phyloP scores from a whole-genome alignment of 2,888 invertebrate genomes.

The Drosophila leonis region DNA sequence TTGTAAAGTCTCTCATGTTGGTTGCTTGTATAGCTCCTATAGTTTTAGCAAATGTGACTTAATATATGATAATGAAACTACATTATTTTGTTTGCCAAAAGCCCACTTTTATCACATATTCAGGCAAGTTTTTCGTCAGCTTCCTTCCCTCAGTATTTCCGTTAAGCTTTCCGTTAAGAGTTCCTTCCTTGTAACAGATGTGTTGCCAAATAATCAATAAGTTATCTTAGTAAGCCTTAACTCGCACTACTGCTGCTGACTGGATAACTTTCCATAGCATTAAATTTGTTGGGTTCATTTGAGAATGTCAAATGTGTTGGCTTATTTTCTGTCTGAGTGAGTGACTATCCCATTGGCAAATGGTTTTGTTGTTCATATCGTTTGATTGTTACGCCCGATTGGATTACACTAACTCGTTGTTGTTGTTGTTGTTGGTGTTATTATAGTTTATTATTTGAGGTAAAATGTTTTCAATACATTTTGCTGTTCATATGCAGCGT shows the following conservation, averaged over 20 bases:
- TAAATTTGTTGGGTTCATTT: slow-evolving; percentile 65
- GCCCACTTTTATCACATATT: slow-evolving; percentile 15
- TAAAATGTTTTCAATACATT: background rate
- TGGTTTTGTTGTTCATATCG: slow-evolving; percentile 56
- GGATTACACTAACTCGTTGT: slow-evolving; percentile 4
- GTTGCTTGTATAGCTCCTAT: slow-evolving; percentile 11
- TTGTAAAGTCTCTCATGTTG: background rate
- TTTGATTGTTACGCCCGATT: slow-evolving; percentile 37
- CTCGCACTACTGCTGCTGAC: slow-evolving; percentile 17
- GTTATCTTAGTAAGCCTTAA: slow-evolving; percentile 40
- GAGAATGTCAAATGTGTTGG: slow-evolving; percentile 56
- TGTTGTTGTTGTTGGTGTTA: background rate
- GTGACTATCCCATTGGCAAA: slow-evolving; percentile 40
- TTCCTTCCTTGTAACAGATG: slow-evolving; percentile 56
- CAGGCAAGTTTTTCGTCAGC: slow-evolving; percentile 11
- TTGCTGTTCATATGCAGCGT: background rate
- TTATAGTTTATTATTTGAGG: slow-evolving; percentile 1
- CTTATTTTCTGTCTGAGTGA: slow-evolving; percentile 35
- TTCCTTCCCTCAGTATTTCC: slow-evolving; percentile 46
- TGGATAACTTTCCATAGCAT: slow-evolving; percentile 67
- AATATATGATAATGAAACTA: slow-evolving; percentile 70
- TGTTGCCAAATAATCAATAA: slow-evolving; percentile 74
- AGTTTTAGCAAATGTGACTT: slow-evolving; percentile 72
- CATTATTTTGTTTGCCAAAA: slow-evolving; percentile 42
- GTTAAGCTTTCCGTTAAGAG: slow-evolving; percentile 53